Conservation (phyloP, 2,888 invertebrate species). For the Drosophila kanekoi region DNA sequence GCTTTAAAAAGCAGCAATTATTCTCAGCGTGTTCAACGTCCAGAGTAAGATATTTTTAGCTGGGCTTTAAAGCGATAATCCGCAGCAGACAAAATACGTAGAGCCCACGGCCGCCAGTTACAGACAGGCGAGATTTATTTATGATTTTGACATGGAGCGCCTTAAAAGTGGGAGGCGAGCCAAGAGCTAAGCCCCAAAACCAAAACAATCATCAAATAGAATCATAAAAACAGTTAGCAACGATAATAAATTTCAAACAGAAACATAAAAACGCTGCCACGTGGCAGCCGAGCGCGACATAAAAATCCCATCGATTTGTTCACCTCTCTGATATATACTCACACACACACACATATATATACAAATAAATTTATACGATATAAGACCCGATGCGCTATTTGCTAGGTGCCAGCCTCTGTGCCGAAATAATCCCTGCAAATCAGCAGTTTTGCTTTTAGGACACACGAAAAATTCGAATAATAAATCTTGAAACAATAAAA, state of each 20-base stretch:
- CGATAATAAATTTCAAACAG: constrained; percentile 75
- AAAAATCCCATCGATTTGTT: constrained; percentile 58
- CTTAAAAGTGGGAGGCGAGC: constrained; percentile 25
- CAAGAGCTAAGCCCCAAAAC: constrained; percentile 55
- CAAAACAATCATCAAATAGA: constrained; percentile 79
- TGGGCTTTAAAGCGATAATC: constrained; percentile 43
- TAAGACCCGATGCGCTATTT: constrained; percentile 40
- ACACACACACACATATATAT: constrained; percentile 21
- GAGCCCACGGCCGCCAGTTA: constrained; percentile 43
- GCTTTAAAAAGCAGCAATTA: constrained; percentile 12
- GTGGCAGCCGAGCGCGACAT: constrained; percentile 64
- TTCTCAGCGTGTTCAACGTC: not conserved
- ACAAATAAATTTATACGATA: constrained; percentile 10
- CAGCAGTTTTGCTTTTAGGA: constrained; percentile 67
- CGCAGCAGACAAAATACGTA: constrained; percentile 29
- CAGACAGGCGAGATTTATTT: constrained; percentile 62
- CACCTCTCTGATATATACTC: constrained; percentile 37
- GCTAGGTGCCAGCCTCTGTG: constrained; percentile 24
- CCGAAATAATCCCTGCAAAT: constrained; percentile 60
- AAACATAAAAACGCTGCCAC: constrained; percentile 65
- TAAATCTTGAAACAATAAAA: constrained; percentile 75
- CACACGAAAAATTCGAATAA: constrained; percentile 52
- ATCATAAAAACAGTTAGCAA: constrained; percentile 79
- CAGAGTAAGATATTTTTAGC: constrained; percentile 11
- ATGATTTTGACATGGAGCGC: constrained; percentile 54